Conservation (phyloP, 2,888 invertebrate genomes). For the Torymus tubicola region DNA sequence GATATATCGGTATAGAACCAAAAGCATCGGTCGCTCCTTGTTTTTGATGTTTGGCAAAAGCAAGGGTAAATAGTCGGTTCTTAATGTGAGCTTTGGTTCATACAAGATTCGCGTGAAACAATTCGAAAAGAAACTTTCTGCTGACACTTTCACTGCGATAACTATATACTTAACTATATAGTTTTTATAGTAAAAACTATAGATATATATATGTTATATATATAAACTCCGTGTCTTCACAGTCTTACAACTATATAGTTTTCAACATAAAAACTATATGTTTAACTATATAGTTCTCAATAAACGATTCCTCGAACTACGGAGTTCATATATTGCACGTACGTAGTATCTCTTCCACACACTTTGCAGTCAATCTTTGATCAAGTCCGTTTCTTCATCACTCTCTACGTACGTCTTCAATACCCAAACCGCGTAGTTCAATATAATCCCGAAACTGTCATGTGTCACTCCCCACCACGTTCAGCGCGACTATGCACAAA, state of each 20-base stretch:
- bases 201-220: slow-evolving; percentile 27
- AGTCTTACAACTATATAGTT: slow-evolving; percentile 33
- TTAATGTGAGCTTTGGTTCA: too few relatives aligned
- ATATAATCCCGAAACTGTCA: background rate
- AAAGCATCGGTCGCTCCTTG: too few relatives aligned
- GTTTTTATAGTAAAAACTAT: slow-evolving; percentile 49
- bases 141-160: slow-evolving; percentile 18
- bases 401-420: too few relatives aligned
- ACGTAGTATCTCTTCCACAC: too few relatives aligned
- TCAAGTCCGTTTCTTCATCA: too few relatives aligned
- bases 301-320: slow-evolving; percentile 3
- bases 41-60: too few relatives aligned
- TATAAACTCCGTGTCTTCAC: background rate
- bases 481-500: slow-evolving; percentile 1
- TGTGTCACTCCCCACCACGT: background rate
- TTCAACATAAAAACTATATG: slow-evolving; percentile 54
- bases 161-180: slow-evolving; percentile 50
- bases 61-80: too few relatives aligned
- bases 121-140: background rate
- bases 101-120: background rate
- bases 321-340: background rate
- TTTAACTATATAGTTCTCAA: slow-evolving; percentile 40
- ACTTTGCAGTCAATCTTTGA: too few relatives aligned
- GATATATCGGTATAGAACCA: too few relatives aligned
- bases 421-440: slow-evolving; percentile 10